Evolutionary conservation across 2,113 vertebrate genomes (phyloP).

Genomic region (Ammospiza nelsoni): DNA sequence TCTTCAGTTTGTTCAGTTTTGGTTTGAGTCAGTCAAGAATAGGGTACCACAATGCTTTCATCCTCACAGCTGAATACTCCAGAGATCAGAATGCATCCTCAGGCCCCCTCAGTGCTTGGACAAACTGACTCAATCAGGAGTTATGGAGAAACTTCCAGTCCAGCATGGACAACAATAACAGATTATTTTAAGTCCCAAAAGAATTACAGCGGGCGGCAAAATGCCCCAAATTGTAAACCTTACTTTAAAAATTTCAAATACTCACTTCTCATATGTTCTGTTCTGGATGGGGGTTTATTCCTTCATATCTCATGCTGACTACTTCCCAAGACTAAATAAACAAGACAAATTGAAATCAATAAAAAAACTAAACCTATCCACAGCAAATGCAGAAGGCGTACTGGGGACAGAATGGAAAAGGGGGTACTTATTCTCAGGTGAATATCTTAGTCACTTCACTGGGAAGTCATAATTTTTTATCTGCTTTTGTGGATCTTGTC

Average conservation of each 20-base stretch:
- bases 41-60: neutral
- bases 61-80: neutral
- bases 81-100: neutral
- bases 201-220: neutral
- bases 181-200: neutral
- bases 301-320: neutral
- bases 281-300: neutral
- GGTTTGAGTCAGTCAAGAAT: neutral
- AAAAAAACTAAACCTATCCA: neutral
- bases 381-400: neutral
- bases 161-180: neutral
- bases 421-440: neutral
- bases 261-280: fast-evolving
- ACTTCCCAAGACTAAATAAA: neutral
- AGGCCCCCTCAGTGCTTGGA: neutral
- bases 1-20: neutral
- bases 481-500: neutral
- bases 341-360: neutral
- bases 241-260: neutral
- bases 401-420: neutral
- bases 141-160: neutral
- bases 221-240: neutral
- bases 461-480: neutral
- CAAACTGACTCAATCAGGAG: neutral
- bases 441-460: neutral